A percentile compares a stretch with the other conserved stretches of the same genome.
phyloP scores from a whole-genome alignment of 2,797 vertebrate genomes.

The Anolis apletophallus region DNA sequence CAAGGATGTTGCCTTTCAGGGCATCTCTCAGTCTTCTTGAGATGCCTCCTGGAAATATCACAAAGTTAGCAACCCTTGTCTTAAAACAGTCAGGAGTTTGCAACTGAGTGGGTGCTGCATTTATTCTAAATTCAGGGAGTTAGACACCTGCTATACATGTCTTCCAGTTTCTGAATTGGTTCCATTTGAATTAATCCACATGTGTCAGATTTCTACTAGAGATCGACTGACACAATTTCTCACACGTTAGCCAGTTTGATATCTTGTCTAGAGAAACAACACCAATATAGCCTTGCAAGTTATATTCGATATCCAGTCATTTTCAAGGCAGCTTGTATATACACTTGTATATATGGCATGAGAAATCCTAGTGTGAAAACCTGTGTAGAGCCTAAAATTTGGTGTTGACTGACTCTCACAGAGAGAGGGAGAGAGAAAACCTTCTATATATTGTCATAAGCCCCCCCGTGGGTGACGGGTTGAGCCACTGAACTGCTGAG shows the following conservation, averaged over 20 bases:
- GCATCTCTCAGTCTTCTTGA: slow-evolving; percentile 29
- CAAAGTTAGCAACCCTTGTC: slow-evolving; percentile 6
- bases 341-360: background rate
- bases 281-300: background rate
- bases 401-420: background rate
- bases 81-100: background rate
- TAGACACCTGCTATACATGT: background rate
- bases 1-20: slow-evolving; percentile 43
- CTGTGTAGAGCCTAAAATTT: background rate
- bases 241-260: background rate
- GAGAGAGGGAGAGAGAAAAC: background rate
- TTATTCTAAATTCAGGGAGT: background rate
- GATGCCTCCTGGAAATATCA: rapidly evolving
- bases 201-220: background rate
- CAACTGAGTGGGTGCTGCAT: background rate
- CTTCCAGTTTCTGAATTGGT: background rate
- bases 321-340: background rate
- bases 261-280: background rate
- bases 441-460: background rate
- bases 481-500: no score
- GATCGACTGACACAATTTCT: background rate
- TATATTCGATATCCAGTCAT: background rate
- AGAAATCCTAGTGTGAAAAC: background rate
- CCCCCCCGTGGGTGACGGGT: no score
- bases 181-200: background rate